These are phyloP conservation scores for Druceiella hillmani DNA, from an alignment of 2,888 invertebrate genomes.

Conservation along the genomic window DNA sequence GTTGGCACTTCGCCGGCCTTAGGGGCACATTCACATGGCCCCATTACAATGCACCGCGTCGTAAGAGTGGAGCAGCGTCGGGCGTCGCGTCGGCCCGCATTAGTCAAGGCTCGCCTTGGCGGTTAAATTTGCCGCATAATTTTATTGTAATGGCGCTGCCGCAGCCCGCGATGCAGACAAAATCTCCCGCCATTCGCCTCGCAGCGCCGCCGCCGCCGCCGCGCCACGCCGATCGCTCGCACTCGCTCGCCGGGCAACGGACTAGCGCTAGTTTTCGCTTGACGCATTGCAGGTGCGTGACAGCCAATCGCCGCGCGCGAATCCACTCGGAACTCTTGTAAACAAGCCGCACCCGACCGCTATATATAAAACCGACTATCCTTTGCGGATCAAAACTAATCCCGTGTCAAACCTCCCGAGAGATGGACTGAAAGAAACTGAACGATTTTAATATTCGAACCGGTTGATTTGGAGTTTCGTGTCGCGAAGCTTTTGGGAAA, in stretches of 20 bases:
- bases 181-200: slow-evolving; percentile 1
- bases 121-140: slow-evolving; percentile 3
- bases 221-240: slow-evolving; percentile 31
- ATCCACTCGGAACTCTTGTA: slow-evolving; percentile 61
- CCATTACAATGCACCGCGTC: no score
- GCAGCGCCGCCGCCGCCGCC: slow-evolving; percentile 24
- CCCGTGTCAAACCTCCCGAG: slow-evolving; percentile 48
- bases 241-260: slow-evolving; percentile 23
- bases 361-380: slow-evolving; percentile 62
- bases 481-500: no score
- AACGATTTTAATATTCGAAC: no score
- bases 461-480: no score
- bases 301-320: slow-evolving; percentile 69
- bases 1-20: no score
- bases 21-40: no score
- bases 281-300: slow-evolving; percentile 85
- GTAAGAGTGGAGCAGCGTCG: no score
- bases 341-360: slow-evolving; percentile 67
- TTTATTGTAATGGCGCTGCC: neutral
- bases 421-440: no score
- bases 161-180: neutral
- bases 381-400: slow-evolving; percentile 59
- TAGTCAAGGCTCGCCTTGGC: no score
- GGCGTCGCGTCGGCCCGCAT: no score
- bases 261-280: slow-evolving; percentile 34